Evolutionary conservation across 2,797 vertebrate species (phyloP).

Genomic region (Apogon hyalosoma): DNA sequence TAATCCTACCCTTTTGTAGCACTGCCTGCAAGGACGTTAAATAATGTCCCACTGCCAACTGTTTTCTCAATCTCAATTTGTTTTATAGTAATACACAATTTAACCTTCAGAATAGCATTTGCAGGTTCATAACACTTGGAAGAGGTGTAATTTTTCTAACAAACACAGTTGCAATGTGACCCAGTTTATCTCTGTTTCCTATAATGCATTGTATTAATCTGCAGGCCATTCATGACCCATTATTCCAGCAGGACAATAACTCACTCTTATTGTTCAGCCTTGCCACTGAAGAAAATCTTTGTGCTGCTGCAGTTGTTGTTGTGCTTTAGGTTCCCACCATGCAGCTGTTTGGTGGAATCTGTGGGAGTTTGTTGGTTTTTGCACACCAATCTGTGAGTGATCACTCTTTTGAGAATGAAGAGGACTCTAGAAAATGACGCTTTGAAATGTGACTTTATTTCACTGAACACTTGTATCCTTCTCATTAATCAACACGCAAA

Average conservation of each 20-base stretch:
- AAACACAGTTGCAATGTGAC: conserved; percentile 86
- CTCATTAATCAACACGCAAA: conserved; percentile 2
- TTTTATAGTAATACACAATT: conserved; percentile 89
- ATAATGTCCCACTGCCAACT: conserved; percentile 81
- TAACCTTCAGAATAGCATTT: conserved; percentile 87
- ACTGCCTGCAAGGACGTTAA: conserved; percentile 82
- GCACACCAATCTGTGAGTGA: conserved; percentile 60
- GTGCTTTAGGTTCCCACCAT: conserved; percentile 59
- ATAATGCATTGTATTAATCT: conserved; percentile 88
- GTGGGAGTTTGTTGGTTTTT: conserved; percentile 62
- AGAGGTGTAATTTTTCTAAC: conserved; percentile 89
- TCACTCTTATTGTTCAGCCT: conserved; percentile 81
- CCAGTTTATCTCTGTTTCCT: conserved; percentile 87
- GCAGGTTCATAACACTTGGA: conserved; percentile 87
- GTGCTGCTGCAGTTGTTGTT: conserved; percentile 69
- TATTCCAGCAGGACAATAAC: conserved; percentile 79
- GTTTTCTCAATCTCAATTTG: conserved; percentile 86
- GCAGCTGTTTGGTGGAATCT: conserved; percentile 54
- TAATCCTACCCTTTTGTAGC: conserved; percentile 83
- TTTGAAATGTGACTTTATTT: conserved; percentile 43
- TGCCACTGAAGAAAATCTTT: conserved; percentile 71
- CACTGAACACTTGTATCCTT: conserved; percentile 14
- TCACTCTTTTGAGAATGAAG: conserved; percentile 78
- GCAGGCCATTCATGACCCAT: conserved; percentile 80
- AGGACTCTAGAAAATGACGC: conserved; percentile 54